Conservation (phyloP, 2,113 vertebrate genomes). For the Nipponia nippon region DNA sequence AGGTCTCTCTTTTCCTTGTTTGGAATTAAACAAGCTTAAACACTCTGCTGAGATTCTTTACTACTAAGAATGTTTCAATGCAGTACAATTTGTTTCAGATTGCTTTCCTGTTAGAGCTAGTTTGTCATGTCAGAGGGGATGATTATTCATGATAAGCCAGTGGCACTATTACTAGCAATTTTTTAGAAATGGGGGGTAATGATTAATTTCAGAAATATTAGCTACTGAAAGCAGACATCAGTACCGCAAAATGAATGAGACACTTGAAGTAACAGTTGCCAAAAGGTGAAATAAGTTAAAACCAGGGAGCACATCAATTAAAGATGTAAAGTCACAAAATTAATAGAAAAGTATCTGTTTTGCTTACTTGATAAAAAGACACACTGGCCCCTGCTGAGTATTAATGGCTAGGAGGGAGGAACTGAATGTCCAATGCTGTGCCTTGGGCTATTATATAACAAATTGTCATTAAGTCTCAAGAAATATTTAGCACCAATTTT, state of each 20-base stretch:
- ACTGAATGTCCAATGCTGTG: not conserved
- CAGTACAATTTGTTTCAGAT: not conserved
- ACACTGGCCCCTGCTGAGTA: not conserved
- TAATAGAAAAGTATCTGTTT: not conserved
- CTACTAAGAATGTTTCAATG: not conserved
- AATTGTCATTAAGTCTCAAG: not conserved
- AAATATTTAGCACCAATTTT: not conserved
- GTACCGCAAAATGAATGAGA: not conserved
- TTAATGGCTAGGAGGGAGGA: not conserved
- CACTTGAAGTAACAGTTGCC: not conserved
- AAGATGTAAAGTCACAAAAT: not conserved
- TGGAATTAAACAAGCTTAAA: not conserved
- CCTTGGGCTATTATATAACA: not conserved
- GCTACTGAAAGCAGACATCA: not conserved
- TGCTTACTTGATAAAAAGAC: not conserved
- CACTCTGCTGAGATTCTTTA: not conserved
- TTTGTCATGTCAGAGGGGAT: not conserved
- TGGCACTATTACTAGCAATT: not conserved
- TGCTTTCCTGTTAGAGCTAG: not conserved
- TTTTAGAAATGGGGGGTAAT: not conserved
- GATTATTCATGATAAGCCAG: conserved; percentile 6
- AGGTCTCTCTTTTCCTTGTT: not conserved
- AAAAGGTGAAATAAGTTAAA: conserved; percentile 22
- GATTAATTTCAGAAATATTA: conserved; percentile 37
- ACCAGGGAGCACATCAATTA: not conserved